Conservation (phyloP, 2,888 invertebrate species). For the Meloe dianella region DNA sequence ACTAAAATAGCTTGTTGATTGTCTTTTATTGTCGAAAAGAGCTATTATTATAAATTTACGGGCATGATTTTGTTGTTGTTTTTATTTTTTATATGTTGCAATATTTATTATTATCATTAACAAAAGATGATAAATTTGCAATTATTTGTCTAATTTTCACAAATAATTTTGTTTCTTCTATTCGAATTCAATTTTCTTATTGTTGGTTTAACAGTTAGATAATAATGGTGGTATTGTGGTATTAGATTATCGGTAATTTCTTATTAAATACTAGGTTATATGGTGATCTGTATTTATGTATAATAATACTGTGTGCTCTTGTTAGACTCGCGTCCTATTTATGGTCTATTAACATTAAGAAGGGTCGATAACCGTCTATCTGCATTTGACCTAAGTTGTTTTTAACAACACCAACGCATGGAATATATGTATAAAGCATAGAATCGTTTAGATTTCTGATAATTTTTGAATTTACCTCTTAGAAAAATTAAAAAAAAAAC, state of each 20-base stretch:
- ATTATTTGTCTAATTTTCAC: not conserved
- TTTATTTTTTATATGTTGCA: not conserved
- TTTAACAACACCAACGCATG: constrained; percentile 13
- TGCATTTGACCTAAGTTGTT: constrained; percentile 13
- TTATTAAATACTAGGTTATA: not conserved
- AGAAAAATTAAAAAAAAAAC: not conserved
- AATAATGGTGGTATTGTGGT: too few relatives aligned
- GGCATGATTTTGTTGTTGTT: not conserved
- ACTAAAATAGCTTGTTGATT: not conserved
- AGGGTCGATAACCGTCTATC: constrained; percentile 34
- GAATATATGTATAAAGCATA: not conserved
- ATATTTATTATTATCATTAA: not conserved
- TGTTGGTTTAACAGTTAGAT: too few relatives aligned
- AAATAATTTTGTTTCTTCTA: too few relatives aligned
- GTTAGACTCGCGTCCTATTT: constrained; percentile 31
- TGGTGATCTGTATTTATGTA: not conserved
- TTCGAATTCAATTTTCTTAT: too few relatives aligned
- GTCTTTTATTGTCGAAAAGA: not conserved
- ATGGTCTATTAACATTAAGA: constrained; percentile 30
- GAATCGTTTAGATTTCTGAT: not conserved
- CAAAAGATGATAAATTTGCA: not conserved
- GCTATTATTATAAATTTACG: not conserved
- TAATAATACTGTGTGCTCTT: not conserved
- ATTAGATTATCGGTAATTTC: not conserved
- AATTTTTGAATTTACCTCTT: not conserved